Percentiles rank a stretch among this genome's conserved stretches.
Conservation (phyloP, 1,140 invertebrate species). For the Brachionus rotundiformis region DNA sequence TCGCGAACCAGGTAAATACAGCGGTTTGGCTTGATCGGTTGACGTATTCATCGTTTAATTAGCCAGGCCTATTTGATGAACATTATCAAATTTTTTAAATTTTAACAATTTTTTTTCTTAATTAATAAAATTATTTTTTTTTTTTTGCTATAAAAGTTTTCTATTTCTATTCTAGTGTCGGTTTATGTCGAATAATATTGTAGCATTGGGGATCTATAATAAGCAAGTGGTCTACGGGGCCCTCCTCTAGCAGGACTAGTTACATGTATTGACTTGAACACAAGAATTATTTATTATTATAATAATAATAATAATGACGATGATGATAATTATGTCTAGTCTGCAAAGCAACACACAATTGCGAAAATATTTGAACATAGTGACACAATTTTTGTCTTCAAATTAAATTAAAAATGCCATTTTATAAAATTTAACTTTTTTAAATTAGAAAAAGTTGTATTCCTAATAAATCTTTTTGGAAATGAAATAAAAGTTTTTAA, state of each 20-base stretch:
- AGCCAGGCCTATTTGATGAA: neutral
- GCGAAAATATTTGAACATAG: too few species aligned
- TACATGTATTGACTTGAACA: neutral
- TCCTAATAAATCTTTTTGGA: too few species aligned
- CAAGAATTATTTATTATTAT: neutral
- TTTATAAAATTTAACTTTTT: too few species aligned
- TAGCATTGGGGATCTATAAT: conserved; percentile 4
- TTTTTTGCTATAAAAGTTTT: conserved; percentile 19
- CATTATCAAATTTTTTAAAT: neutral
- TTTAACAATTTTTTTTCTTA: conserved; percentile 11
- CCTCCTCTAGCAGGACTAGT: neutral
- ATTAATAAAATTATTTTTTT: conserved; percentile 37
- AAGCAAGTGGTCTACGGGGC: neutral
- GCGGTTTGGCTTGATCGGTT: neutral
- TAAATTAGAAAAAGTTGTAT: too few species aligned
- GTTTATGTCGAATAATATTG: conserved; percentile 41
- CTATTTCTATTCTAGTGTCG: neutral
- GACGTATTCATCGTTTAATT: neutral
- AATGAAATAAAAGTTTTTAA: too few species aligned
- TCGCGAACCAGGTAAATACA: conserved; percentile 21
- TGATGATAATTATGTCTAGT: too few species aligned
- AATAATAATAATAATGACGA: neutral
- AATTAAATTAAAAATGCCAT: too few species aligned
- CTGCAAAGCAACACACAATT: too few species aligned
- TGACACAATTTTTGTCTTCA: too few species aligned